Conservation (phyloP, 2,888 invertebrate genomes). For the Gymnocheta viridis region DNA sequence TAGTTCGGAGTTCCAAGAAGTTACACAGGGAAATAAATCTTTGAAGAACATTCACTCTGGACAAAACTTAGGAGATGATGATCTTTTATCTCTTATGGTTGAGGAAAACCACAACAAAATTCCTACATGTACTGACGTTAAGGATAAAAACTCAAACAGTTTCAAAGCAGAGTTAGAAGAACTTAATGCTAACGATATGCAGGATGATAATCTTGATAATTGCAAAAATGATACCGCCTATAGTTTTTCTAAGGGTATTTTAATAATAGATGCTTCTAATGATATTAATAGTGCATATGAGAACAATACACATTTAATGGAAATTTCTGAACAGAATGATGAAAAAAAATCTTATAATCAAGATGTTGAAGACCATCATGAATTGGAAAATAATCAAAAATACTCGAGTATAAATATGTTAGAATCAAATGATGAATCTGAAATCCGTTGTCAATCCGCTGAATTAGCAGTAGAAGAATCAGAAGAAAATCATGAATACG, state of each 20-base stretch:
- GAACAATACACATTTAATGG: constrained; percentile 26
- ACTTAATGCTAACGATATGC: not conserved
- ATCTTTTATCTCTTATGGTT: constrained; percentile 41
- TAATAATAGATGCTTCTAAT: constrained; percentile 27
- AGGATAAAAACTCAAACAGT: not conserved
- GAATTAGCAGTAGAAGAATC: constrained; percentile 54
- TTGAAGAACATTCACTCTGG: constrained; percentile 22
- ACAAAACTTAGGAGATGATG: constrained; percentile 56
- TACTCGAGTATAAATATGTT: constrained; percentile 37
- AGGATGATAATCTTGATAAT: not conserved
- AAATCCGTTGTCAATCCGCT: constrained; percentile 29
- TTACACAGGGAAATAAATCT: constrained; percentile 64
- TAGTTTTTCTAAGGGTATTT: constrained; percentile 35
- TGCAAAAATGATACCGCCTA: constrained; percentile 16
- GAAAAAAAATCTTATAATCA: constrained; percentile 24
- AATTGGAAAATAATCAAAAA: constrained; percentile 58
- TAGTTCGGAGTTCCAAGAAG: constrained; percentile 75
- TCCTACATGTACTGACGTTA: not conserved
- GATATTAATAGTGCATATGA: constrained; percentile 44
- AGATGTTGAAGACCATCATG: constrained; percentile 68
- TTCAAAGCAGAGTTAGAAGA: not conserved
- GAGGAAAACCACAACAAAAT: constrained; percentile 37
- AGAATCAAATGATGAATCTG: constrained; percentile 54
- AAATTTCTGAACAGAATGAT: constrained; percentile 9
- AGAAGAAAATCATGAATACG: constrained; percentile 70